Evolutionary conservation across 2,797 vertebrate species (phyloP).

Genomic region (Sebastes diaconus): DNA sequence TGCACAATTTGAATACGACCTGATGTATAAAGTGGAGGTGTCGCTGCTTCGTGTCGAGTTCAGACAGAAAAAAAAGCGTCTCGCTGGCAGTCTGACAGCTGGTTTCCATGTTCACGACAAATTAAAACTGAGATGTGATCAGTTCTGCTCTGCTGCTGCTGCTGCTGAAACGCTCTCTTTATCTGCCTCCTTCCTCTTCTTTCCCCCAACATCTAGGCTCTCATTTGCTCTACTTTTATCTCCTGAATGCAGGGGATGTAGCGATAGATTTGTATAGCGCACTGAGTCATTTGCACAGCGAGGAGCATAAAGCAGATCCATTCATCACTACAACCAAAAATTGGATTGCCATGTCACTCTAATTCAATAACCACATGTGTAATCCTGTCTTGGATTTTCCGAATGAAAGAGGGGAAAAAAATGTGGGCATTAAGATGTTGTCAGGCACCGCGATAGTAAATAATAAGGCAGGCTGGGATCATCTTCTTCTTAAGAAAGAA

Average conservation of each 20-base stretch:
- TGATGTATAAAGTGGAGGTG: neutral
- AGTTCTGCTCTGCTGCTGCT: constrained; percentile 38
- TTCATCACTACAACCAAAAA: constrained; percentile 35
- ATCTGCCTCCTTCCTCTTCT: constrained; percentile 21
- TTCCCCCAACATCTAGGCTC: constrained; percentile 15
- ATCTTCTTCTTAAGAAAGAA: constrained; percentile 8
- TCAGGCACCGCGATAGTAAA: constrained; percentile 9
- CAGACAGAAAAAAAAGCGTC: neutral
- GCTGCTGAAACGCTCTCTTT: constrained; percentile 16
- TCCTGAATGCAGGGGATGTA: constrained; percentile 33
- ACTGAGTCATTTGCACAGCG: constrained; percentile 30
- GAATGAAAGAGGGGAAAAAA: constrained; percentile 29
- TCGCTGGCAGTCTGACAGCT: constrained; percentile 25
- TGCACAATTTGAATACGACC: neutral
- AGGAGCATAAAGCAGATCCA: constrained; percentile 33
- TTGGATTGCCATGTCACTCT: constrained; percentile 43
- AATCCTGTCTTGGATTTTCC: constrained; percentile 46
- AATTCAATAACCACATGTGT: constrained; percentile 53
- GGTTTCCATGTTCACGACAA: constrained; percentile 23
- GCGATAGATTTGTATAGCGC: constrained; percentile 31
- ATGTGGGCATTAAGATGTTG: constrained; percentile 41
- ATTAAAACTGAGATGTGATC: constrained; percentile 39
- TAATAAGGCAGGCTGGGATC: constrained; percentile 23
- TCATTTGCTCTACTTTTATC: constrained; percentile 31
- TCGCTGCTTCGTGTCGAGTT: neutral